phyloP scores from a whole-genome alignment of 2,888 invertebrate species.

The Oscheius sp. region DNA sequence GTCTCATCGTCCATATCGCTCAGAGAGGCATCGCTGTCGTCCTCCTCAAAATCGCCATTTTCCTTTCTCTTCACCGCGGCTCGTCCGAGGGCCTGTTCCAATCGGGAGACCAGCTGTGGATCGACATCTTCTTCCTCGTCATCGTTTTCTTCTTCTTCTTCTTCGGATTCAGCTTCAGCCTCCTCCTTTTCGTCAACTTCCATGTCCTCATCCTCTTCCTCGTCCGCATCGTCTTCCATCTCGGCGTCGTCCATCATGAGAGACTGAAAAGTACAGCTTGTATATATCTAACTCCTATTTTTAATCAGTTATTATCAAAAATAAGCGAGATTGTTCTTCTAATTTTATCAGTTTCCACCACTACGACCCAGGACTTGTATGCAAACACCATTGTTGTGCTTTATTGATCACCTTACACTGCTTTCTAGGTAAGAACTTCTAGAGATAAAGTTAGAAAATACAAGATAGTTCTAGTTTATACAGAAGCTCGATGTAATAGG shows the following conservation, averaged over 20 bases:
- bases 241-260: conserved; percentile 49
- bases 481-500: no score
- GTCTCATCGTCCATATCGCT: conserved; percentile 57
- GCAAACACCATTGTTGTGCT: no score
- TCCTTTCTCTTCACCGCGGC: conserved; percentile 49
- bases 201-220: conserved; percentile 13
- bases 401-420: no score
- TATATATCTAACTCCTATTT: neutral
- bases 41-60: conserved; percentile 18
- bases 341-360: no score
- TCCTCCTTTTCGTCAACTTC: conserved; percentile 18
- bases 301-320: no score
- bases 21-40: conserved; percentile 15
- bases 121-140: conserved; percentile 42
- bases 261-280: conserved; percentile 34
- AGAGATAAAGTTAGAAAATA: no score
- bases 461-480: no score
- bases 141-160: conserved; percentile 4
- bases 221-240: conserved; percentile 39
- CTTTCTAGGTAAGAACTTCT: no score
- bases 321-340: no score
- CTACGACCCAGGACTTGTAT: no score
- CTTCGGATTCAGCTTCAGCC: conserved; percentile 17
- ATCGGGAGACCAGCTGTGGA: conserved; percentile 50
- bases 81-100: conserved; percentile 56